phyloP scores from a whole-genome alignment of 2,888 invertebrate species.

The Endotricha flammealis region DNA sequence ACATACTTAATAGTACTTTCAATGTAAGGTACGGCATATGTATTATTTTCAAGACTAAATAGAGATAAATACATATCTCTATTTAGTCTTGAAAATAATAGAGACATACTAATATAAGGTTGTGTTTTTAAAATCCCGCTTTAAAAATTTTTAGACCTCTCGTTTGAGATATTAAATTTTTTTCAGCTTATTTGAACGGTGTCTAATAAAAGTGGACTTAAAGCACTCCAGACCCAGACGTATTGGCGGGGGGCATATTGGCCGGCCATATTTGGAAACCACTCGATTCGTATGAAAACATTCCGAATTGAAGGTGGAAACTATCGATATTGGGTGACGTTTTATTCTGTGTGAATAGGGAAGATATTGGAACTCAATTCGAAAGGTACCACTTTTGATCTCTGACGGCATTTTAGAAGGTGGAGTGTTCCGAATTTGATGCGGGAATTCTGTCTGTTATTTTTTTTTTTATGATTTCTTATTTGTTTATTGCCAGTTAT shows the following conservation, averaged over 20 bases:
- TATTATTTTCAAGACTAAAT: no score
- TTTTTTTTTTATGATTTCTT: background rate
- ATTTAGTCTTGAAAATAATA: no score
- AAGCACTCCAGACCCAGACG: constrained; percentile 16
- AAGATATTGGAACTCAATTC: background rate
- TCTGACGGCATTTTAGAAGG: background rate
- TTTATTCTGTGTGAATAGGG: background rate
- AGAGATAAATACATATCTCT: no score
- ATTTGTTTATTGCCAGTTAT: no score
- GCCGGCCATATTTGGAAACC: constrained; percentile 8
- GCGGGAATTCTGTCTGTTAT: background rate
- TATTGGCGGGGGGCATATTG: constrained; percentile 19
- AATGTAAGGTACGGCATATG: no score
- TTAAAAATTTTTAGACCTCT: no score
- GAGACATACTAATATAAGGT: no score
- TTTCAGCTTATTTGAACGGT: constrained; percentile 17
- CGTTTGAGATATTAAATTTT: constrained; percentile 9
- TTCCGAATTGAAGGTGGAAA: constrained; percentile 7
- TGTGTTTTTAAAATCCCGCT: no score
- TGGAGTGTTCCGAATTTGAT: background rate
- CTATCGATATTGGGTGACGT: constrained; percentile 5
- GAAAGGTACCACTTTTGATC: background rate
- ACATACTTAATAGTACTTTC: no score
- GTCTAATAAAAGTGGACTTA: constrained; percentile 27
- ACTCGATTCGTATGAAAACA: constrained; percentile 8